Base-by-base conservation (phyloP, 2,888 invertebrate genomes). In the Acanthopleura granulata region DNA sequence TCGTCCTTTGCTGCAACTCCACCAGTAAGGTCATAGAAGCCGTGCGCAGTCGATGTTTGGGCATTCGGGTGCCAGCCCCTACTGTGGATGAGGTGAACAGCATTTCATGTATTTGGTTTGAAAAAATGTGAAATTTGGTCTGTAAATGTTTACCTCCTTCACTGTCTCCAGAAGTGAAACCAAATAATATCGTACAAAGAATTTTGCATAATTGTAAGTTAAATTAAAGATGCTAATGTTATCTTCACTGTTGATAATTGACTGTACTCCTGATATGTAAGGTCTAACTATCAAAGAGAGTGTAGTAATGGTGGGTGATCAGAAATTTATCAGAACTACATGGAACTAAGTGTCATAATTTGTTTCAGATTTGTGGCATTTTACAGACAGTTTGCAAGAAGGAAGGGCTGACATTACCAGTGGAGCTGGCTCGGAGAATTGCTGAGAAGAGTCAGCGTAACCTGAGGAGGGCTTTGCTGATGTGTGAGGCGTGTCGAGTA, bases 1-100 rank as follows among this genome's bases (percentile, higher is more conserved):
- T 99, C 6, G 97, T 99, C 84, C 93, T 99, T 0, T 96, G 97
- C 84, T 96, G 97, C 0, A 97, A 97, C 88, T 97, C 98, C 0
- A 96, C 96, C 50, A 98, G 98, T 6, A 94, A 96, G 85, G 97
- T 90, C 0, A 97, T 98, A 84, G 97, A 98, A n/a, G 98, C 99
- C 6, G 97, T 99, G 82, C 93, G 95, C 79, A 97, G 98, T 77
- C 93, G 99, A 89, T 99, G 99, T 91, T 93, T 99, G 61, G 95
- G 95, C 25, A 93, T 99, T 57, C 92, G 99, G 83, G 95, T 99
- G 0, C 93, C 98, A 14, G 97, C 99, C 0, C 99, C 99, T 0
- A 93, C 94, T 0, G 91, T 93, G 71, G 92, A 92, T 25, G 95
- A 97, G 90, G 96, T 99, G 80, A 75, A 72, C 72, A 14, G 40